Evolutionary conservation across 1,140 invertebrate genomes (phyloP).

Genomic region (Atopsyche davidsoni): DNA sequence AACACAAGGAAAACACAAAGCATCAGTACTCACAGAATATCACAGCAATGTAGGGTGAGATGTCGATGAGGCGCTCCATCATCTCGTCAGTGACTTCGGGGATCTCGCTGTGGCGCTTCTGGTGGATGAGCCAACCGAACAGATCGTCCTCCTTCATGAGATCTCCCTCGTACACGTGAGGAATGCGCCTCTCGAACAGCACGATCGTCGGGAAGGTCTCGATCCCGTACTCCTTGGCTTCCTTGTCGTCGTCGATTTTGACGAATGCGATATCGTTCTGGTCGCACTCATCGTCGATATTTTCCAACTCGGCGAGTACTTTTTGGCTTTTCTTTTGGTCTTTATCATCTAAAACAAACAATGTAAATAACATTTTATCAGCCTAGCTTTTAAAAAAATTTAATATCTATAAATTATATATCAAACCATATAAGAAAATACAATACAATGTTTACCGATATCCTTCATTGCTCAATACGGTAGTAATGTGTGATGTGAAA

Average conservation of each 20-base stretch:
- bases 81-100: conserved; percentile 91
- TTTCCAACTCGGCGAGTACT: conserved; percentile 80
- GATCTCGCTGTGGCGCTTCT: conserved; percentile 85
- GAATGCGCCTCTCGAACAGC: conserved; percentile 83
- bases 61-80: conserved; percentile 85
- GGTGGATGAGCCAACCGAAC: conserved; percentile 81
- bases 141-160: conserved; percentile 87
- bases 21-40: conserved; percentile 81
- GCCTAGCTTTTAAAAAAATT: not conserved
- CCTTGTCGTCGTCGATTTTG: conserved; percentile 83
- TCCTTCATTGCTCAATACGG: too few species aligned
- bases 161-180: conserved; percentile 85
- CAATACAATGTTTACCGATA: too few species aligned
- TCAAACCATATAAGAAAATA: too few species aligned
- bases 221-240: conserved; percentile 86
- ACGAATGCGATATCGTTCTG: conserved; percentile 88
- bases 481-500: too few species aligned
- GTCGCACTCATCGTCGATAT: conserved; percentile 92
- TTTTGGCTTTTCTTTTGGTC: conserved; percentile 87
- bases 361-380: not conserved
- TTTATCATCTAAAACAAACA: conserved; percentile 71
- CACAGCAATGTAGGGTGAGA: conserved; percentile 71
- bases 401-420: not conserved
- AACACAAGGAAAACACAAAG: too few species aligned
- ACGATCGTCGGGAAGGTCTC: conserved; percentile 73